Evolutionary conservation across 2,797 vertebrate species (phyloP).

Genomic region (Valencia hispanica): DNA sequence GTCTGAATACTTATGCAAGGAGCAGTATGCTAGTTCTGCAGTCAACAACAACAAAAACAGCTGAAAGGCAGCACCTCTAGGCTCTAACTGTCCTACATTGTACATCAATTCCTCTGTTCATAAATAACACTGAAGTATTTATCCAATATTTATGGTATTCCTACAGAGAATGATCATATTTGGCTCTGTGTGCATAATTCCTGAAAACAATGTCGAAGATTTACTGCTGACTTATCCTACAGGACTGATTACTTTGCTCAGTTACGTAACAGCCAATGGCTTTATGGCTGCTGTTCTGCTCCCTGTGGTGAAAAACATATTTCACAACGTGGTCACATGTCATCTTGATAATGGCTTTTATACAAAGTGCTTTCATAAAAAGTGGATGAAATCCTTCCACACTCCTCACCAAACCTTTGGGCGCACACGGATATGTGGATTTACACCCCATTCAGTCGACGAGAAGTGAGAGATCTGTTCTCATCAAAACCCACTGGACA

Average conservation of each 20-base stretch:
- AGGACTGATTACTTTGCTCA: neutral
- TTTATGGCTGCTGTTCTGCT: neutral
- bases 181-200: neutral
- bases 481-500: slow-evolving; percentile 2
- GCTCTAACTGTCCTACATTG: neutral
- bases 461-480: neutral
- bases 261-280: slow-evolving; percentile 14
- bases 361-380: slow-evolving; percentile 15
- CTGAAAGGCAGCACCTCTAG: neutral
- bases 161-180: neutral
- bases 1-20: neutral
- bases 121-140: neutral
- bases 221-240: neutral
- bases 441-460: neutral
- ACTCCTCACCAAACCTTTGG: neutral
- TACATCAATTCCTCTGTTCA: neutral
- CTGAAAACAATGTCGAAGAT: slow-evolving; percentile 1
- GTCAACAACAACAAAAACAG: neutral
- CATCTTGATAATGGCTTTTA: slow-evolving; percentile 10
- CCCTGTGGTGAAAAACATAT: slow-evolving; percentile 12
- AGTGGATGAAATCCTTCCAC: slow-evolving; percentile 5
- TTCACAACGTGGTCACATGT: slow-evolving; percentile 17
- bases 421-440: neutral
- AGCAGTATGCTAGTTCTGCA: neutral
- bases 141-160: slow-evolving; percentile 9